Evolutionary conservation across 1,140 invertebrate species (phyloP), one percentile per base, ranked within the genome.

Genomic region (Drosophila funebris): DNA sequence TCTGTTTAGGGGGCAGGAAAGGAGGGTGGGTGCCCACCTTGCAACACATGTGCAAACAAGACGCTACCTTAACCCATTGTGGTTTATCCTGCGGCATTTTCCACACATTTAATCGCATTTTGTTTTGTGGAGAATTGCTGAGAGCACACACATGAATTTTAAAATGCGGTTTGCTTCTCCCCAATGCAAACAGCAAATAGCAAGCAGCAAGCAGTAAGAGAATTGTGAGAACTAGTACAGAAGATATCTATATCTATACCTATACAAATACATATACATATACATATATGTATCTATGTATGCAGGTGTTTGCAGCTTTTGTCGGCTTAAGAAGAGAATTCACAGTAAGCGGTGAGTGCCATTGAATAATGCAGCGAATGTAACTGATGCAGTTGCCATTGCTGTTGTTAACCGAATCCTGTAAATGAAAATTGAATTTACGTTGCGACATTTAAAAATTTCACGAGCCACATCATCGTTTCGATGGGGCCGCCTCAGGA

Each of bases 61-160:
- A 76, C 76, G 67, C 62, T 76, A 58, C 72, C 72, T 84, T 69
- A 79, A 74, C 78, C 80, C 76, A 69, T 82, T 82, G 78, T 78
- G 78, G 78, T 46, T 78, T 67, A 83, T 72, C 60, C 70, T 73
- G 69, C 48, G 66, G 76, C 69, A 85, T 84, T 85, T 84, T 85
- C 81, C 76, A 78, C 81, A 85, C 81, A 85, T 85, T 85, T 84
- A 85, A 84, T 84, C 81, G 81, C 76, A 84, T 84, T 84, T 85
- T 85, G 76, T 84, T 83, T 66, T 85, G 70, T 72, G 73, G 54
- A 69, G 43, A 73, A 84, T 72, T 79, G 73, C 76, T 73, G 68
- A 79, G 74, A 84, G 75, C 72, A 73, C 64, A 71, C 27, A 52
- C 73, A 84, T 84, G 81, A 80, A 85, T 85, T 85, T 85, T 79